These are phyloP conservation scores for Gobio gobio DNA, from an alignment of 2,113 vertebrate species.

Conservation along the genomic window DNA sequence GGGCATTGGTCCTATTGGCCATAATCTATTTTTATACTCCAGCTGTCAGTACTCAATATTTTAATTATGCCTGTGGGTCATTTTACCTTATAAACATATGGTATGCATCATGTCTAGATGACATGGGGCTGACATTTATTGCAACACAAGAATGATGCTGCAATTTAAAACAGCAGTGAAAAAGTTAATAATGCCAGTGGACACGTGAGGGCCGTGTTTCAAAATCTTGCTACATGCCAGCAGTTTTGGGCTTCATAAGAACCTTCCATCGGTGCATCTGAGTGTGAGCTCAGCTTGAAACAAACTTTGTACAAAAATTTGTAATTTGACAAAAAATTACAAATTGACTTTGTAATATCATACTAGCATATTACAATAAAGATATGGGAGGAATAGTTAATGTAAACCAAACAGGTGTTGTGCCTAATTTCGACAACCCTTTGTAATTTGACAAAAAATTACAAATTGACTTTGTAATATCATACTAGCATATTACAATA, in stretches of 20 bases:
- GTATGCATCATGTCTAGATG: background rate
- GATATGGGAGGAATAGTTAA: too few species aligned
- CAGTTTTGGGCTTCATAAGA: background rate
- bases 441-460: too few species aligned
- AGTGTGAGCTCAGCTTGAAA: background rate
- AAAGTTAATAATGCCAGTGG: conserved; percentile 50
- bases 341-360: background rate
- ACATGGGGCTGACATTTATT: background rate
- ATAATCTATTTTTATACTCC: too few species aligned
- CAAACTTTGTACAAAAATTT: background rate
- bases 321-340: too few species aligned
- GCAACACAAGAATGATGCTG: background rate
- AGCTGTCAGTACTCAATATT: background rate
- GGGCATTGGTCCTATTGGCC: too few species aligned
- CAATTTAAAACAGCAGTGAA: conserved; percentile 47
- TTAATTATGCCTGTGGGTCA: background rate
- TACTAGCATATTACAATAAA: background rate
- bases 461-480: background rate
- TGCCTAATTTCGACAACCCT: too few species aligned
- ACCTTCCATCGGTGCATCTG: background rate
- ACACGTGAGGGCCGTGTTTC: conserved; percentile 27
- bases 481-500: background rate
- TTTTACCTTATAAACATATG: background rate
- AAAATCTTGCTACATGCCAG: background rate
- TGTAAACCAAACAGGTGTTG: too few species aligned